Conservation (phyloP, 2,113 vertebrate species). For the Ceuthmochares aereus region DNA sequence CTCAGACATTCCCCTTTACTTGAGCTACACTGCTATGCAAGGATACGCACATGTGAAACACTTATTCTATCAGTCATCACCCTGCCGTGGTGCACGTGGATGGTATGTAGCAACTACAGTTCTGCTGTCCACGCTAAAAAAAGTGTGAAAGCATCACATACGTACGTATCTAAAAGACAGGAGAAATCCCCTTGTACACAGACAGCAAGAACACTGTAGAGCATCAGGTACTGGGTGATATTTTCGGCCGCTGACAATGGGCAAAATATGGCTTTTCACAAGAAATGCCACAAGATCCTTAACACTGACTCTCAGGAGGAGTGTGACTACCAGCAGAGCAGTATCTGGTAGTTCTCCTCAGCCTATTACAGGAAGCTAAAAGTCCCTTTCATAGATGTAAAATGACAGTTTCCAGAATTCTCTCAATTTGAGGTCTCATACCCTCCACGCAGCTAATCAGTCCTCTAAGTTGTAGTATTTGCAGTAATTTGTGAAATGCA, state of each 20-base stretch:
- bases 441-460: neutral
- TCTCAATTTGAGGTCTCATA: neutral
- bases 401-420: neutral
- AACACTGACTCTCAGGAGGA: neutral
- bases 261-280: neutral
- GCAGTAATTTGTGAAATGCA: neutral
- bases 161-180: neutral
- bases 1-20: neutral
- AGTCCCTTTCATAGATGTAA: neutral
- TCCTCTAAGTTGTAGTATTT: neutral
- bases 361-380: neutral
- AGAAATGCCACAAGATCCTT: neutral
- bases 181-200: rapidly evolving
- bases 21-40: neutral
- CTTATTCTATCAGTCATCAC: neutral
- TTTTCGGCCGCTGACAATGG: neutral
- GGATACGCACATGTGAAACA: rapidly evolving
- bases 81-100: rapidly evolving
- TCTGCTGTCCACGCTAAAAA: too few relatives aligned
- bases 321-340: neutral
- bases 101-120: rapidly evolving
- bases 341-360: neutral
- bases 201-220: neutral
- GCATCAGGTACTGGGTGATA: neutral
- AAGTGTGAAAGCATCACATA: neutral